Percentiles rank a stretch among this genome's conserved stretches.
phyloP scores from a whole-genome alignment of 2,113 vertebrate genomes.

The Actinemys pallida region DNA sequence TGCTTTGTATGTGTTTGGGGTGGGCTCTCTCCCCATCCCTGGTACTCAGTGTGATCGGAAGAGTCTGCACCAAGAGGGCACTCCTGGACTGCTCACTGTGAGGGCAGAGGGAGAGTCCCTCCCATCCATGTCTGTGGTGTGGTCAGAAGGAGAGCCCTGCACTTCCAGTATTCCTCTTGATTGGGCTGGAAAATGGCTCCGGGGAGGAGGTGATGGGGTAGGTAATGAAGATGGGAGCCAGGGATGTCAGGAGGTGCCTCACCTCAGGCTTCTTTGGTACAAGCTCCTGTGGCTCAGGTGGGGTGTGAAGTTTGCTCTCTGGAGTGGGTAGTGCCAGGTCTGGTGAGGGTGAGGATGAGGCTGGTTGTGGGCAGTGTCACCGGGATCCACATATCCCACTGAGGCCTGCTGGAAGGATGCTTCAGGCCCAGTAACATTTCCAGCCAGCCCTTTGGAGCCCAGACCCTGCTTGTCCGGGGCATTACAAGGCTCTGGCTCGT shows the following conservation, averaged over 20 bases:
- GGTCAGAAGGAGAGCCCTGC: not conserved
- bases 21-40: not conserved
- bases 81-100: not conserved
- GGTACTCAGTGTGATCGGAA: fast-evolving
- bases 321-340: fast-evolving
- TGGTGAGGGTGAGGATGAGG: fast-evolving
- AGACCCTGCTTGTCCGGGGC: not conserved
- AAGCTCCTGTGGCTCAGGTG: fast-evolving
- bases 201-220: not conserved
- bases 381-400: not conserved
- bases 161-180: not conserved
- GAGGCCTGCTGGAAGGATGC: not conserved
- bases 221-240: not conserved
- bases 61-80: fast-evolving
- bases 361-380: not conserved
- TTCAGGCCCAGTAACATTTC: not conserved
- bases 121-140: not conserved
- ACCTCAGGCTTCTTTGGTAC: not conserved
- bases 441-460: not conserved
- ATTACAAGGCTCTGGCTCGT: not conserved
- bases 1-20: fast-evolving
- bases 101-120: not conserved
- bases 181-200: not conserved
- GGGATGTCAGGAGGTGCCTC: not conserved
- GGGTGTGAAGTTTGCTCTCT: fast-evolving